Percentiles rank a stretch among this genome's conserved stretches.
Conservation (phyloP, 35 echinoderm and acorn worm species). For the Eucidaris tribuloides region DNA sequence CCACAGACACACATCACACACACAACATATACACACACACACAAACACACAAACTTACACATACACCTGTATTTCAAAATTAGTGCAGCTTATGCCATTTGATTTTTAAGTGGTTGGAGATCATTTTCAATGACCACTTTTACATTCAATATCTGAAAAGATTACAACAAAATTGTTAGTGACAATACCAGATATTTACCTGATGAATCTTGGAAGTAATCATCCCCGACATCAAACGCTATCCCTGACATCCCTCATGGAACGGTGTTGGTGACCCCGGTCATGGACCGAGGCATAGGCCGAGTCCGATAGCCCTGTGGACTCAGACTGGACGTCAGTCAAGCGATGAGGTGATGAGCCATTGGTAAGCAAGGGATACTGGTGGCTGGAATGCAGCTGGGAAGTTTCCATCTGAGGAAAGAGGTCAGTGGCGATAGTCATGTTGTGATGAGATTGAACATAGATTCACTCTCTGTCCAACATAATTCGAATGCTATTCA, state of each 20-base stretch:
- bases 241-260: too few relatives aligned
- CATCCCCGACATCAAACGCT: conserved; percentile 9
- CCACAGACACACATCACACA: too few relatives aligned
- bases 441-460: background rate
- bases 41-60: too few relatives aligned
- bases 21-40: too few relatives aligned
- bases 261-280: too few relatives aligned
- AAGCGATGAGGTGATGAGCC: conserved; percentile 24
- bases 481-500: background rate
- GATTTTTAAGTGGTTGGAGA: too few relatives aligned
- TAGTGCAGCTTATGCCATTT: too few relatives aligned
- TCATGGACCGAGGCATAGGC: conserved; percentile 73
- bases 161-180: background rate
- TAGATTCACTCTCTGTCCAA: background rate
- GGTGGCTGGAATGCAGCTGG: background rate
- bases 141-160: too few relatives aligned
- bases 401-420: conserved; percentile 6
- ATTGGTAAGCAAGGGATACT: background rate
- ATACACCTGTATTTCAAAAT: too few relatives aligned
- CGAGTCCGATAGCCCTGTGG: conserved; percentile 44
- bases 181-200: background rate
- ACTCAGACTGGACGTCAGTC: conserved; percentile 1
- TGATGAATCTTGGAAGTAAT: background rate
- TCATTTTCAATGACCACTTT: too few relatives aligned
- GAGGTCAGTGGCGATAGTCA: too few relatives aligned